These are phyloP conservation scores for Lithophane socia DNA, from an alignment of 2,888 invertebrate genomes.

Conservation along the genomic window DNA sequence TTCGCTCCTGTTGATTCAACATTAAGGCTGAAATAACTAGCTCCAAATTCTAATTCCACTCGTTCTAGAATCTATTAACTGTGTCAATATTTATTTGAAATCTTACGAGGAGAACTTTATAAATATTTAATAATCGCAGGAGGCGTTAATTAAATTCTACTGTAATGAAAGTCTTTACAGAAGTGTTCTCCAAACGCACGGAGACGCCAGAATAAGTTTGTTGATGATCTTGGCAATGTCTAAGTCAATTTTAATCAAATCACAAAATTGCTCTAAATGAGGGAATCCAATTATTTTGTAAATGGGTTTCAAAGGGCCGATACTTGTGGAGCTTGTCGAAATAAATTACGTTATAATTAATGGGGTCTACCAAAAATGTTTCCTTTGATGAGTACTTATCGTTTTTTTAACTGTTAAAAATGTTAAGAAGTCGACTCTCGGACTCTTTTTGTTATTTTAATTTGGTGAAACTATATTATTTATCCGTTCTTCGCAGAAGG, in stretches of 20 bases:
- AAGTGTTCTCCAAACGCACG: slow-evolving; percentile 68
- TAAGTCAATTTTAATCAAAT: slow-evolving; percentile 76
- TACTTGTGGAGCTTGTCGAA: slow-evolving; percentile 68
- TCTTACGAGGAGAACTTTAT: slow-evolving; percentile 47
- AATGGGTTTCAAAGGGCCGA: slow-evolving; percentile 74
- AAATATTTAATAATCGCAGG: slow-evolving; percentile 61
- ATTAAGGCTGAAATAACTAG: slow-evolving; percentile 33
- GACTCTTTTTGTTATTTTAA: slow-evolving; percentile 1
- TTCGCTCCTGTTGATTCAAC: slow-evolving; percentile 16
- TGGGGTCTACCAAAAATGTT: slow-evolving; percentile 63
- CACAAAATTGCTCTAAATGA: slow-evolving; percentile 74
- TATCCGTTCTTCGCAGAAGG: not conserved
- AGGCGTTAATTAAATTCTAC: slow-evolving; percentile 64
- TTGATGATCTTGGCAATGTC: slow-evolving; percentile 71
- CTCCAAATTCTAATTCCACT: slow-evolving; percentile 39
- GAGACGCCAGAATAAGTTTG: slow-evolving; percentile 63
- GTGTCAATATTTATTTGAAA: slow-evolving; percentile 51
- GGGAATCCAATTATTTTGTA: slow-evolving; percentile 79
- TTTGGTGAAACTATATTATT: not conserved
- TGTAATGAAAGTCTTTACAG: slow-evolving; percentile 63
- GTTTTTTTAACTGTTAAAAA: slow-evolving; percentile 47
- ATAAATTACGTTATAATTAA: slow-evolving; percentile 68
- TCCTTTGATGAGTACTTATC: slow-evolving; percentile 54
- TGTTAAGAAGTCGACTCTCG: slow-evolving; percentile 11
- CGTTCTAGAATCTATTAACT: slow-evolving; percentile 42